Base-by-base conservation (phyloP, 1,140 invertebrate genomes). In the Sminthurides bifidus region DNA sequence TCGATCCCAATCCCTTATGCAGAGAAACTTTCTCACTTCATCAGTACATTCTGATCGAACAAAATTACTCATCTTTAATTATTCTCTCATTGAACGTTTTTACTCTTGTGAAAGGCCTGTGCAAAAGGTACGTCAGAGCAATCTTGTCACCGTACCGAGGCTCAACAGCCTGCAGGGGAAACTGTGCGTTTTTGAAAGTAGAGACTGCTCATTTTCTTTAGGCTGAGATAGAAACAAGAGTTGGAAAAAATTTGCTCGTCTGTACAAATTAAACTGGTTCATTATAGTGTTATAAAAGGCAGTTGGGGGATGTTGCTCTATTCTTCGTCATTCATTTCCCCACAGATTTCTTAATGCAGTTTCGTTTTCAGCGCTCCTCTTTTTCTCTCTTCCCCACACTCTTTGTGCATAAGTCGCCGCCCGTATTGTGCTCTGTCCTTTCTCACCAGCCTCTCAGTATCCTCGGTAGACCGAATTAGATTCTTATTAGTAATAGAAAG, bases 261-360 rank as follows among this genome's bases (percentile, higher is more conserved):
- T 54, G 30, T 54, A 54, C 51, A 59, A 55, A 55, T 55, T 54
- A 55, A 59, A 55, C 35, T n/a, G 54, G 33, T 57, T 60, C 58
- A 59, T 59, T 59, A 59, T 59, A 50, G 49, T 15, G 33, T 24
- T 37, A 56, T 17, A 56, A 35, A 59, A 46, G 48, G 53, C 49
- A 37, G 41, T 8, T 35, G 33, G 5, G 8, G 8, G 12, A 48
- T 26, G 10, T 27, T 5, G 37, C 8, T 37, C 45, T 23, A 26
- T 10, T 8, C 14, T 26, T n/a, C 33, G n/a, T n/a, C n/a, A n/a
- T n/a, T n/a, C n/a, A n/a, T n/a, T n/a, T n/a, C n/a, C n/a, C n/a
- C n/a, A n/a, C n/a, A n/a, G n/a, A n/a, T n/a, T n/a, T n/a, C n/a
- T n/a, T n/a, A n/a, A n/a, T n/a, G n/a, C n/a, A n/a, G n/a, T n/a